Evolutionary conservation across 1,140 invertebrate species (phyloP).

Genomic region (Rhopalosiphum padi): DNA sequence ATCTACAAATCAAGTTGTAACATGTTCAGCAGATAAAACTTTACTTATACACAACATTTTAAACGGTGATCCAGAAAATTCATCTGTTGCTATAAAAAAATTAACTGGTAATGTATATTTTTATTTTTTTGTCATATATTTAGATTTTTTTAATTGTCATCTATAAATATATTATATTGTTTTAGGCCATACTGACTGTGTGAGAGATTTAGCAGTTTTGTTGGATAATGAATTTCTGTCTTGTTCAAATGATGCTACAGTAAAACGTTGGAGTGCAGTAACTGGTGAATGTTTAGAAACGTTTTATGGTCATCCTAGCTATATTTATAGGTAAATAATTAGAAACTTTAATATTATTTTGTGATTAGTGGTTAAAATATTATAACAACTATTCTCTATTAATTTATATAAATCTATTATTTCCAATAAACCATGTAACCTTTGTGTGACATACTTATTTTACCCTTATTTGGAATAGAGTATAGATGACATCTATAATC

Average conservation of each 20-base stretch:
- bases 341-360: not conserved
- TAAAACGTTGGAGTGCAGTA: constrained; percentile 80
- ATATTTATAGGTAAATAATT: constrained; percentile 72
- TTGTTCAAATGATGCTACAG: constrained; percentile 87
- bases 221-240: constrained; percentile 79
- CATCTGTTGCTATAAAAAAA: constrained; percentile 23
- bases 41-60: constrained; percentile 71
- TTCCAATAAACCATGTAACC: no score
- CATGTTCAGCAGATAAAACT: constrained; percentile 89
- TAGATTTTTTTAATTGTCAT: not conserved
- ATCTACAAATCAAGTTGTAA: constrained; percentile 72
- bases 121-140: not conserved
- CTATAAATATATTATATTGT: constrained; percentile 45
- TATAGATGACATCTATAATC: no score
- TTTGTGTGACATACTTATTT: no score
- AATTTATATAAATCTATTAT: no score
- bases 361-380: no score
- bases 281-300: constrained; percentile 79
- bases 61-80: constrained; percentile 1
- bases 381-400: no score
- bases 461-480: no score
- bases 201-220: constrained; percentile 77
- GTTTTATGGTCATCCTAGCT: constrained; percentile 83
- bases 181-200: constrained; percentile 88
- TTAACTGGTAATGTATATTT: constrained; percentile 20